A percentile compares a stretch with the other conserved stretches of the same genome.
phyloP scores from a whole-genome alignment of 2,113 vertebrate genomes.

The Paradoxurus hermaphroditus region DNA sequence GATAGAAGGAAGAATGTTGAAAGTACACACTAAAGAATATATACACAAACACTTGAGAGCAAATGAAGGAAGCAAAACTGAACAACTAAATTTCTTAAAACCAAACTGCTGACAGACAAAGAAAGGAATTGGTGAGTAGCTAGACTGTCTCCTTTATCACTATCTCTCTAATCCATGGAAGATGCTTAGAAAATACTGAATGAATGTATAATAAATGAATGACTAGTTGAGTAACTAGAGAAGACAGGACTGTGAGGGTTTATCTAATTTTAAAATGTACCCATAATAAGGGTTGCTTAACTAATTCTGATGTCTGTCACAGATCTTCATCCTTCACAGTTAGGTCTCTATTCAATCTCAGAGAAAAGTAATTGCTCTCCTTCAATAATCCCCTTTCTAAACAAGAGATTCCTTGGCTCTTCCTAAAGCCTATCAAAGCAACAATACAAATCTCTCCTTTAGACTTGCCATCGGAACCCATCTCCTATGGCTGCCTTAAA shows the following conservation, averaged over 20 bases:
- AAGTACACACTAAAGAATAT: background rate
- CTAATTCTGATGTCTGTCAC: background rate
- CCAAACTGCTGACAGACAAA: background rate
- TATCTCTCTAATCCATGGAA: too few species aligned
- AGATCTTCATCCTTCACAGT: background rate
- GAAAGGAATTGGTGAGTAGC: background rate
- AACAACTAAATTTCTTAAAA: background rate
- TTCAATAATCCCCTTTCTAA: background rate
- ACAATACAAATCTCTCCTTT: background rate
- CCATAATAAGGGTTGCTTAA: background rate
- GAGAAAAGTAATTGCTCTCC: background rate
- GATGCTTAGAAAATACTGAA: background rate
- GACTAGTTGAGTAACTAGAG: background rate
- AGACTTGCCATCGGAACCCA: background rate
- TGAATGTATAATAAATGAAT: background rate
- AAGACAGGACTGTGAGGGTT: background rate
- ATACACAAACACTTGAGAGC: background rate
- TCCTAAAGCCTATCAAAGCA: background rate
- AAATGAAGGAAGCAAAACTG: background rate
- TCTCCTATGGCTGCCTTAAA: background rate
- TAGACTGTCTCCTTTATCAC: background rate
- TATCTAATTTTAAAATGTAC: background rate
- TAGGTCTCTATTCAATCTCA: conserved; percentile 9
- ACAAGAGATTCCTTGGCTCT: background rate
- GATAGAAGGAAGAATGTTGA: background rate